These are phyloP conservation scores for Musca vetustissima DNA, from an alignment of 1,140 invertebrate genomes.

Conservation along the genomic window DNA sequence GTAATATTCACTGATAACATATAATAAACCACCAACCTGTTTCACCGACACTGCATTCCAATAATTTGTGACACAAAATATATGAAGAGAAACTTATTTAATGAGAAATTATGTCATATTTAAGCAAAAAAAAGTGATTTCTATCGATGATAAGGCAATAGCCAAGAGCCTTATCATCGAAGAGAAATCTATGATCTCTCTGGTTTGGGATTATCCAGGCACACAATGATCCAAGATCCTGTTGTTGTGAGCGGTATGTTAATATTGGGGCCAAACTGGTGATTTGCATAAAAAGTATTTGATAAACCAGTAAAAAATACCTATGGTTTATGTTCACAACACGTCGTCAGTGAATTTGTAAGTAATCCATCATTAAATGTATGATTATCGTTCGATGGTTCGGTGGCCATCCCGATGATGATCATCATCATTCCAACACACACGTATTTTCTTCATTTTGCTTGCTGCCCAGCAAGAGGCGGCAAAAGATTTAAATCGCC, in stretches of 20 bases:
- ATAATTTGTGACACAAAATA: not conserved
- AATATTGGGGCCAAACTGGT: not conserved
- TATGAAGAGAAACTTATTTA: not conserved
- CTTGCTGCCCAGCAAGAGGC: not conserved
- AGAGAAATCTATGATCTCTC: conserved; percentile 7
- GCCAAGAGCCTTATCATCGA: not conserved
- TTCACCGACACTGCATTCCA: not conserved
- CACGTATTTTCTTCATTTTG: not conserved
- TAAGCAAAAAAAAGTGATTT: not conserved
- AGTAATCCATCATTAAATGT: conserved; percentile 12
- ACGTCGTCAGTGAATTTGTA: conserved; percentile 19
- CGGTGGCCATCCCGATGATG: not conserved
- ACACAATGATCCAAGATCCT: too few species aligned
- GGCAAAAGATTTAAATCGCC: conserved; percentile 3
- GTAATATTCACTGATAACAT: not conserved
- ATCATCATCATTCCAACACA: not conserved
- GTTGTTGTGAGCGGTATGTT: not conserved
- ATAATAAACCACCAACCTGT: not conserved
- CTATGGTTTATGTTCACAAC: conserved; percentile 3
- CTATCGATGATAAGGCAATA: not conserved
- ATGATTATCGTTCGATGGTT: too few species aligned
- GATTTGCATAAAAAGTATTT: conserved; percentile 19
- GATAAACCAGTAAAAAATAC: too few species aligned
- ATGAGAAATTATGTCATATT: conserved; percentile 17
- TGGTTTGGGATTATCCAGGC: not conserved